These are phyloP conservation scores for Drosophila birchii DNA, from an alignment of 2,888 invertebrate genomes.

Conservation along the genomic window DNA sequence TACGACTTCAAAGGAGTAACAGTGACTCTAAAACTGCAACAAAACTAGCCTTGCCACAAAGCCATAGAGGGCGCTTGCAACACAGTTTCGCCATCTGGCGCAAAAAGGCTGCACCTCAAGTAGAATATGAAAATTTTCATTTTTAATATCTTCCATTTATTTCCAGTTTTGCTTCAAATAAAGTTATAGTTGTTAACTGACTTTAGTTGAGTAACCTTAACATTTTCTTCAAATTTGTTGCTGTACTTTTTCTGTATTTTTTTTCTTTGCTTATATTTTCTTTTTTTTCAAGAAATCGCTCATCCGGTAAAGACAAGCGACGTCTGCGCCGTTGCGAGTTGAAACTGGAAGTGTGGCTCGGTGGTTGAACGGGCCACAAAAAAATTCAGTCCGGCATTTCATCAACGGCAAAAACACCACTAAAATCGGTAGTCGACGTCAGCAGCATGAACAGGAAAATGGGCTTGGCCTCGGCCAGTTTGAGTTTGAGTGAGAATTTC, in stretches of 20 bases:
- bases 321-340: slow-evolving; percentile 79
- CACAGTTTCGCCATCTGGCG: slow-evolving; percentile 65
- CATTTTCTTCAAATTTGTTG: background rate
- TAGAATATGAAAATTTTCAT: background rate
- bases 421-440: slow-evolving; percentile 18
- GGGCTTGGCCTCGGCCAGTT: slow-evolving; percentile 66
- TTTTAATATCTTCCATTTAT: background rate
- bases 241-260: slow-evolving; percentile 2
- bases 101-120: slow-evolving; percentile 41
- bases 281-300: slow-evolving; percentile 19
- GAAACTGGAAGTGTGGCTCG: slow-evolving; percentile 71
- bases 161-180: background rate
- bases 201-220: background rate
- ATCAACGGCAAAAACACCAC: slow-evolving; percentile 51
- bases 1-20: slow-evolving; percentile 68
- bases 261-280: background rate
- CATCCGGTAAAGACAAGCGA: slow-evolving; percentile 44
- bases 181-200: background rate
- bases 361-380: slow-evolving; percentile 72
- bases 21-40: slow-evolving; percentile 50
- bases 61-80: slow-evolving; percentile 66
- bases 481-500: slow-evolving; percentile 57
- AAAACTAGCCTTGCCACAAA: slow-evolving; percentile 46
- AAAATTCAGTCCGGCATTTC: slow-evolving; percentile 60
- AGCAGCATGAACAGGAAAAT: slow-evolving; percentile 49